Evolutionary conservation across 2,113 vertebrate genomes (phyloP).

Genomic region (Neogobius melanostomus): DNA sequence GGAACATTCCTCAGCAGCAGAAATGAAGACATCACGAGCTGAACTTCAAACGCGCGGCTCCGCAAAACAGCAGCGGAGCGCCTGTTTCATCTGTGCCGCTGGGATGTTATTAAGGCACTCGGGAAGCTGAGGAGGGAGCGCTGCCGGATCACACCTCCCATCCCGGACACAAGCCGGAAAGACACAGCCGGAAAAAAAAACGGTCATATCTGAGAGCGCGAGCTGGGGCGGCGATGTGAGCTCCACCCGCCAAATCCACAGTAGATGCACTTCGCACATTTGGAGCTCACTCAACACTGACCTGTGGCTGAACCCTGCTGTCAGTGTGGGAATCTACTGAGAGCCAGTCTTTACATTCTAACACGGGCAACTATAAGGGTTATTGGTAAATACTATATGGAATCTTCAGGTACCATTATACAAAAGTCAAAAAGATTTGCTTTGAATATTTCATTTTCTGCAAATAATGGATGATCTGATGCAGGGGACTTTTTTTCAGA

Average conservation of each 20-base stretch:
- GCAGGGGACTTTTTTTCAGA: no score
- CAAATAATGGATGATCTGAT: no score
- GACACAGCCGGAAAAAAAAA: conserved; percentile 26
- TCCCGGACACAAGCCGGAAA: conserved; percentile 75
- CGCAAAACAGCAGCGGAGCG: conserved; percentile 93
- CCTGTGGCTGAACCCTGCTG: conserved; percentile 53
- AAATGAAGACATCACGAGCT: conserved; percentile 99
- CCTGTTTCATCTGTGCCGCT: conserved; percentile 97
- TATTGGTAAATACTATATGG: no score
- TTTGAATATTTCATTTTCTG: no score
- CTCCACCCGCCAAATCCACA: conserved; percentile 19
- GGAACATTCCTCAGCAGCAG: conserved; percentile 78
- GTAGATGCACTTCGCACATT: conserved; percentile 7
- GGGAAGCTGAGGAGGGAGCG: conserved; percentile 85
- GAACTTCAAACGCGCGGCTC: conserved; percentile 94
- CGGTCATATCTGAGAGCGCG: not conserved
- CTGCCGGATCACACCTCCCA: conserved; percentile 82
- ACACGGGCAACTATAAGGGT: no score
- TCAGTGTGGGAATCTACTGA: conserved; percentile 31
- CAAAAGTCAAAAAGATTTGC: no score
- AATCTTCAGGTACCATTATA: no score
- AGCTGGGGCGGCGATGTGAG: not conserved
- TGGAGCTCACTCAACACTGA: conserved; percentile 34
- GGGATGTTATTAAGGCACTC: conserved; percentile 98
- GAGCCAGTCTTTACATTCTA: conserved; percentile 12